Base-by-base conservation (phyloP, 2,888 invertebrate species). In the Diplazon laetatorius region DNA sequence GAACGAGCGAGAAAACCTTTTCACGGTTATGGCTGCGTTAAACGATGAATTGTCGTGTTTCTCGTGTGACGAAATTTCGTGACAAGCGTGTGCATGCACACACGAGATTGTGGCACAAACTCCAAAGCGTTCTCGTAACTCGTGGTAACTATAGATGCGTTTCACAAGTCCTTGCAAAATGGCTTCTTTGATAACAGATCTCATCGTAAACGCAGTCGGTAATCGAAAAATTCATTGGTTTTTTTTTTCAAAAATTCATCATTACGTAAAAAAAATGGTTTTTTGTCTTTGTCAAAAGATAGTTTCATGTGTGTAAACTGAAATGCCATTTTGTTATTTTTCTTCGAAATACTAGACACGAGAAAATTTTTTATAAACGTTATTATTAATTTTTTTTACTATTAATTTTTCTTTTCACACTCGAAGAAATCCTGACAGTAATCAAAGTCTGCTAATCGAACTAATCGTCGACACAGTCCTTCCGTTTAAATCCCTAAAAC, bases 21-120 rank as follows among this genome's bases (percentile, higher is more conserved):
- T 84, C 80, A 83, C 72, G 82, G 84, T 87, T 87, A 86, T 80
- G 78, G 82, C 82, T 74, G 59, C 82, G 83, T 87, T 84, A 86
- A 86, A 85, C 82, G 57, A 81, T 72, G 75, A 85, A 86, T 84
- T 80, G 81, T 82, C 80, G 80, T 80, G 80, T 80, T 46, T 35
- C 22, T 50, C 35, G 35, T n/a, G n/a, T n/a, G n/a, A 52, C 20
- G 10, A 18, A 20, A 60, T 71, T 39, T 3, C 37, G 30, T 42
- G 46, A 25, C 55, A 78, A 52, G 25, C 57, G 30, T n/a, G n/a
- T n/a, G n/a, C n/a, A n/a, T n/a, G n/a, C n/a, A n/a, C 50, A 63
- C 44, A 14, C 22, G 44, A 12, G n/a, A 37, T 12, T 20, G 44
- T 35, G 25, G 12, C 14, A 48, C 60, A 46, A 70, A 50, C 68